These are phyloP conservation scores for Echinops telfairi DNA, from an alignment of 2,113 vertebrate species.

Conservation along the genomic window DNA sequence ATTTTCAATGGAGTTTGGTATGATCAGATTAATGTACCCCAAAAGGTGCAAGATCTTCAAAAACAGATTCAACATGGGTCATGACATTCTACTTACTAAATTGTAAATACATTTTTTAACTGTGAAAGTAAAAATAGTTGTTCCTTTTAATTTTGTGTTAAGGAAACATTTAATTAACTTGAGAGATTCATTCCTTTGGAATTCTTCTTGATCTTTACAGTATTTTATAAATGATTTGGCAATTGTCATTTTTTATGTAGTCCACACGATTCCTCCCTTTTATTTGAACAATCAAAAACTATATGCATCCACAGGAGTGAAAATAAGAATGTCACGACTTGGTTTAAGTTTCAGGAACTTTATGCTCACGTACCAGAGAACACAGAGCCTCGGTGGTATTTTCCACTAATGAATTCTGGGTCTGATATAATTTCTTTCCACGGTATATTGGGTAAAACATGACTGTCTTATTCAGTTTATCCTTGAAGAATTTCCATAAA, in stretches of 20 bases:
- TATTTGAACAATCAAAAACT: not conserved
- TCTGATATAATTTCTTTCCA: conserved; percentile 30
- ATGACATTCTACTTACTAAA: conserved; percentile 19
- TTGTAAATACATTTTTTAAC: not conserved
- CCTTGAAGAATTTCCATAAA: conserved; percentile 45
- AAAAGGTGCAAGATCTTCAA: conserved; percentile 2
- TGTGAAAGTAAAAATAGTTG: conserved; percentile 2
- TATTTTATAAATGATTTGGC: conserved; percentile 28
- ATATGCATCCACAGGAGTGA: conserved; percentile 1
- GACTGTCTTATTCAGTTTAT: not conserved
- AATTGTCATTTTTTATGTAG: conserved; percentile 11
- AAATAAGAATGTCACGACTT: not conserved
- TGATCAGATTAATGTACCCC: not conserved
- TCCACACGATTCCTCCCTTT: not conserved
- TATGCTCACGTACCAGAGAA: not conserved
- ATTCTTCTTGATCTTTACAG: conserved; percentile 47
- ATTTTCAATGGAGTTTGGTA: not conserved
- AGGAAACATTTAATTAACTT: conserved; percentile 53
- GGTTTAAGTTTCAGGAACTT: conserved; percentile 33
- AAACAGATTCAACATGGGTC: not conserved
- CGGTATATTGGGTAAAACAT: not conserved
- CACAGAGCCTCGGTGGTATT: conserved; percentile 27
- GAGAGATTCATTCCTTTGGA: not conserved
- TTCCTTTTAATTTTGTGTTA: not conserved
- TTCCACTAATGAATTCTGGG: conserved; percentile 10